A percentile compares a stretch with the other conserved stretches of the same genome.
Conservation (phyloP, 2,113 vertebrate species). For the Mandrillus leucophaeus region DNA sequence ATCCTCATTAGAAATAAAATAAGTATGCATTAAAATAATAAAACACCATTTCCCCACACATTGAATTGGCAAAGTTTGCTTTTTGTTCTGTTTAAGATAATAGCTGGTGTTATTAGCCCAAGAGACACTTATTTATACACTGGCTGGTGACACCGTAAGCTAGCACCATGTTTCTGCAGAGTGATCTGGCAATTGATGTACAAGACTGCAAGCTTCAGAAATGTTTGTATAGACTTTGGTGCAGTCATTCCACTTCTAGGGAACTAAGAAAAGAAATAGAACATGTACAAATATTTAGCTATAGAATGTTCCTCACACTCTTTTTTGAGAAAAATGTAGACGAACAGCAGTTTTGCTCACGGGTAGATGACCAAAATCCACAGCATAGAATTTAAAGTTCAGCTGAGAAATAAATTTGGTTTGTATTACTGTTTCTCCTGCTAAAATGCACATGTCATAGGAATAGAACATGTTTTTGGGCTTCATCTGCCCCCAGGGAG, state of each 20-base stretch:
- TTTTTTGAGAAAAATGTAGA: not conserved
- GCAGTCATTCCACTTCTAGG: not conserved
- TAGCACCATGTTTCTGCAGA: not conserved
- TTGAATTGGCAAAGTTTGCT: not conserved
- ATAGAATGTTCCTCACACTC: not conserved
- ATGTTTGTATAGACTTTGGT: not conserved
- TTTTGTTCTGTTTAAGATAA: not conserved
- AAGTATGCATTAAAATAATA: not conserved
- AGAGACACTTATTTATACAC: too few relatives aligned
- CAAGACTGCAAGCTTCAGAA: not conserved
- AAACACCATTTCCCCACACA: not conserved
- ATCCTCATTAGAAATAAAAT: not conserved
- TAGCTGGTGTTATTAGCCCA: too few relatives aligned
- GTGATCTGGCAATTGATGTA: not conserved
- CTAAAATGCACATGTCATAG: not conserved
- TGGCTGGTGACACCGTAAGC: not conserved
- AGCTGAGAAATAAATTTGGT: not conserved
- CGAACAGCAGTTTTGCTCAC: not conserved
- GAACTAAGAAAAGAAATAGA: not conserved
- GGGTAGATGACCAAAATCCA: not conserved
- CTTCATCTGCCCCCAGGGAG: not conserved
- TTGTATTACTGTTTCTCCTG: not conserved
- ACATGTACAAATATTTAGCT: not conserved
- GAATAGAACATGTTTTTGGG: not conserved
- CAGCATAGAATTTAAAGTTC: not conserved